phyloP scores from a whole-genome alignment of 2,113 vertebrate genomes.

The Chlorodrepanis virens region DNA sequence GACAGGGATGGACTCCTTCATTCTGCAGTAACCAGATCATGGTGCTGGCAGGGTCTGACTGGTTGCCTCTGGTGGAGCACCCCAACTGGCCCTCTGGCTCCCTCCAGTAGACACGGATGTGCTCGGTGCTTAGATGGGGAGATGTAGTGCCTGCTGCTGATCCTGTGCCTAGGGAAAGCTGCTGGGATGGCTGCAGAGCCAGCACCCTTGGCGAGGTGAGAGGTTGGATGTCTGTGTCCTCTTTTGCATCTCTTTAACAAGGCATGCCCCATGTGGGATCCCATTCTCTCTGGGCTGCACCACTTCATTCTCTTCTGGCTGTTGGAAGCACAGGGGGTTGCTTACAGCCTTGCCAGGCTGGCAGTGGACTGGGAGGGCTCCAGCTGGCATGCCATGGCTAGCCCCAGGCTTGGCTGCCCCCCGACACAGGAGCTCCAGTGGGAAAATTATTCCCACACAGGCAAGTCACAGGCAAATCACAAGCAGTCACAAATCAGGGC shows the following conservation, averaged over 20 bases:
- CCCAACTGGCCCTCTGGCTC: accelerated
- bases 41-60: neutral
- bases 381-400: neutral
- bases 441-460: neutral
- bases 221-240: neutral
- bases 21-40: neutral
- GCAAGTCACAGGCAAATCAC: neutral
- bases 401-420: neutral
- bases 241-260: conserved; percentile 7
- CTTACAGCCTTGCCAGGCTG: neutral
- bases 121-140: accelerated
- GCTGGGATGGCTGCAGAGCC: neutral
- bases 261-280: neutral
- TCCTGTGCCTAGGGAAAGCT: neutral
- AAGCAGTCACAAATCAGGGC: neutral
- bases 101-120: neutral
- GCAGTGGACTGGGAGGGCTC: neutral
- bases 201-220: neutral
- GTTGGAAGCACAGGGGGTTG: neutral
- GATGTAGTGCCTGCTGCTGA: neutral
- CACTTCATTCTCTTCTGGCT: neutral
- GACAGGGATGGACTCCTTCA: neutral
- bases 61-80: neutral
- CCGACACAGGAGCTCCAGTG: neutral
- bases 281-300: accelerated